A percentile compares a stretch with the other conserved stretches of the same genome.
Evolutionary conservation across 2,797 vertebrate species (phyloP).

Genomic region (Glossophaga mutica): DNA sequence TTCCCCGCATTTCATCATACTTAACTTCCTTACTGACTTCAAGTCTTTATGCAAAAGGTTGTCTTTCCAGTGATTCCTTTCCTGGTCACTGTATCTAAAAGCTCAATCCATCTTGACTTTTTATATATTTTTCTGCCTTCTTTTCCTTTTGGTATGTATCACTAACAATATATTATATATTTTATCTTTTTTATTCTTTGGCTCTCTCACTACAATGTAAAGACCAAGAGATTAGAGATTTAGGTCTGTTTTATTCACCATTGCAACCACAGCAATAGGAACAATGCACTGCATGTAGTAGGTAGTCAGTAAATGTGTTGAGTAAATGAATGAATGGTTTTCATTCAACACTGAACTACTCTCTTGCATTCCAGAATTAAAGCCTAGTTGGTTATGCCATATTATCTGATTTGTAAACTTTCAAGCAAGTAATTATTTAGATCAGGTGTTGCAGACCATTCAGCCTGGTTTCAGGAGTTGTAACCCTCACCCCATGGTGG

Average conservation of each 20-base stretch:
- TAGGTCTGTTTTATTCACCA: constrained; percentile 3
- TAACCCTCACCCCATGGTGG: too few relatives aligned
- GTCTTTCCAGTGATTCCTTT: not conserved
- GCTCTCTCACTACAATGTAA: constrained; percentile 7
- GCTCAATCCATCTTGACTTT: not conserved
- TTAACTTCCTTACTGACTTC: not conserved
- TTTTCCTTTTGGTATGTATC: not conserved
- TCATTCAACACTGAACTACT: not conserved
- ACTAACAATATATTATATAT: not conserved
- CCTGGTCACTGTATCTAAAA: not conserved
- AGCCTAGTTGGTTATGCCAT: not conserved
- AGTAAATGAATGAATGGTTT: not conserved
- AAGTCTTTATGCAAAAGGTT: constrained; percentile 26
- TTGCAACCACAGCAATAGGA: not conserved
- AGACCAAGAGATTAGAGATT: not conserved
- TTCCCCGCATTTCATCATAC: not conserved
- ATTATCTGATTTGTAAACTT: not conserved
- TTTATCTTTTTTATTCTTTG: not conserved
- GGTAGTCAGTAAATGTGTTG: not conserved
- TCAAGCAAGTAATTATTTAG: not conserved
- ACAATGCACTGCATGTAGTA: not conserved
- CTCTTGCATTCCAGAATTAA: not conserved
- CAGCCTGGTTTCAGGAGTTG: too few relatives aligned
- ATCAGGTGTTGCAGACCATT: too few relatives aligned
- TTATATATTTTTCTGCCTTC: not conserved